Conservation (phyloP, 2,888 invertebrate species). For the Acrobasis repandana region DNA sequence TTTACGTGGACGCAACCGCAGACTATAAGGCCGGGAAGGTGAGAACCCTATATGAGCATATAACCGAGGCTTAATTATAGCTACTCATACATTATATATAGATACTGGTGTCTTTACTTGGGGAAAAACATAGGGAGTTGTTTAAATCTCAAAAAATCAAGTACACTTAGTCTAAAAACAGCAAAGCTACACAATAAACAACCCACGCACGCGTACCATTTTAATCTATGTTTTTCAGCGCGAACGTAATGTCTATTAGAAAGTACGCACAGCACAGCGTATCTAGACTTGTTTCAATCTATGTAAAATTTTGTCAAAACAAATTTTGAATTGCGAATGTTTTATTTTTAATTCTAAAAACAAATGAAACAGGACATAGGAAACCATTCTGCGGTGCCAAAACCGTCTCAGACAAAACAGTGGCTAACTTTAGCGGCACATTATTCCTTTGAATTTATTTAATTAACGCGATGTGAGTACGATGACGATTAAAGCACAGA, state of each 20-base stretch:
- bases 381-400: background rate
- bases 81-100: background rate
- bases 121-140: no score
- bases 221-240: no score
- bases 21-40: constrained; percentile 14
- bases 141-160: no score
- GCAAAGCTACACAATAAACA: no score
- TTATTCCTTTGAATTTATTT: constrained; percentile 15
- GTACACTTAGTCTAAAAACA: no score
- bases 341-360: background rate
- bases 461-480: background rate
- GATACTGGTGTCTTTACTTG: no score
- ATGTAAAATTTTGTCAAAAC: background rate
- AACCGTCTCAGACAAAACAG: constrained; percentile 7
- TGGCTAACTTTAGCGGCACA: constrained; percentile 7
- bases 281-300: background rate
- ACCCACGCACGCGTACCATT: no score
- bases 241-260: no score
- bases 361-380: constrained; percentile 2
- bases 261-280: background rate
- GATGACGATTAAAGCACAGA: background rate
- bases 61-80: background rate
- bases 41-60: background rate
- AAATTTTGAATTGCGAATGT: background rate
- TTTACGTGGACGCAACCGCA: constrained; percentile 16